phyloP scores from a whole-genome alignment of 2,888 invertebrate species.

The Entomobrya multifasciata region DNA sequence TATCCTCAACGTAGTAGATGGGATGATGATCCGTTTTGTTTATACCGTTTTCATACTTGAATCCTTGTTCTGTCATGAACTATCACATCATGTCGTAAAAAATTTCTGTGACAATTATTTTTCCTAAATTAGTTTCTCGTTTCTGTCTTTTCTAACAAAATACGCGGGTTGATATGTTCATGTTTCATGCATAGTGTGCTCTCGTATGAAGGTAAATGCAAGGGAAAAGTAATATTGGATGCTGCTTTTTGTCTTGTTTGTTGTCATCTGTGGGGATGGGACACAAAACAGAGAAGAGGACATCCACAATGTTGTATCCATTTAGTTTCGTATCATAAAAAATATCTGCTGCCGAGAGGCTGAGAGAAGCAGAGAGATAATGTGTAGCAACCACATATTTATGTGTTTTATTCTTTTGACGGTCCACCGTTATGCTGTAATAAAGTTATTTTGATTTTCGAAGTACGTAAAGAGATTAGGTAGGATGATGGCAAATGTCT shows the following conservation, averaged over 20 bases:
- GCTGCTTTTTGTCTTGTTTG: neutral
- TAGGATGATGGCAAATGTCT: neutral
- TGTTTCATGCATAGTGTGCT: neutral
- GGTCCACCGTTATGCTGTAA: no score
- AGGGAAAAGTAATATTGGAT: neutral
- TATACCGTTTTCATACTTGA: constrained; percentile 42
- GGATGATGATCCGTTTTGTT: constrained; percentile 49
- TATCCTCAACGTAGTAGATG: neutral
- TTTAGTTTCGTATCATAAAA: no score
- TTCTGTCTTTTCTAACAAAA: neutral
- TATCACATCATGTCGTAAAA: constrained; percentile 58
- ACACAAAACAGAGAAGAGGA: no score
- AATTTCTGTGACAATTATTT: constrained; percentile 59
- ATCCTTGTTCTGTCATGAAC: constrained; percentile 42
- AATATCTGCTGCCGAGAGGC: no score
- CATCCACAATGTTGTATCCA: no score
- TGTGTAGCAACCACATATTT: no score
- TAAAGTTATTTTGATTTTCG: no score
- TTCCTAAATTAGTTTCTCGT: constrained; percentile 58
- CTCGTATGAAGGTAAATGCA: neutral
- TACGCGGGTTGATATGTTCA: no score
- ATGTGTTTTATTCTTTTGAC: no score
- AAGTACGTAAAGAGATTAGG: neutral
- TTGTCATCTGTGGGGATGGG: neutral
- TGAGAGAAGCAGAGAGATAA: no score